Base-by-base conservation (phyloP, 35 echinoderm and acorn worm species). In the Heliocidaris erythrogramma region DNA sequence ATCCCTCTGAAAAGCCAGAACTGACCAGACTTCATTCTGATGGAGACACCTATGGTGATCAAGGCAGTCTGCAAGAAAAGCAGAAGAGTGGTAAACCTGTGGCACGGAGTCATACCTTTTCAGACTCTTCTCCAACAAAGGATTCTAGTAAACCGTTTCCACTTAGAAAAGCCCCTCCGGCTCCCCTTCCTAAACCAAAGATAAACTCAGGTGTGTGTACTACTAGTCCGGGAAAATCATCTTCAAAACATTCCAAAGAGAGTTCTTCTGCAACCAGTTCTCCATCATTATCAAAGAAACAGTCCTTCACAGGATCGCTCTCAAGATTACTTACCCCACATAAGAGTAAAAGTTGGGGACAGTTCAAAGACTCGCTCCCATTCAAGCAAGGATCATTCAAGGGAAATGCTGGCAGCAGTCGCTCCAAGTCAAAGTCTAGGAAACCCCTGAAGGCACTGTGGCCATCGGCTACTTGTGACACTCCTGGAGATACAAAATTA, bases 141-240 rank as follows among this genome's bases (percentile, higher is more conserved):
- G 88, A 95, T 32, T 56, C 92, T 2, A 59, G 93, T 47, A 94
- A 50, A 9, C 85, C 71, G 59, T 47, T 53, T 32, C 94, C 94
- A 30, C 47, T 42, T 21, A 30, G 96, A 32, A 95, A 95, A 91
- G 96, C 96, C 49, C 96, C 96, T 59, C 96, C 96, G 86, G 95
- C 95, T n/a, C 97, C 96, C 30, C 84, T 94, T 31, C 96, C 97
- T 5, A 97, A 97, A 78, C 97, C 97, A 49, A 96, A 94, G 71
- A 48, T 16, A 48, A 48, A n/a, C 10, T 13, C 87, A 47, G 30
- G 30, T 48, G 47, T 5, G 32, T 89, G 3, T 6, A 7, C 87
- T 32, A 6, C 87, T 89, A 48, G 21, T 78, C n/a, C 65, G 17
- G 65, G 27, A 21, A 78, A n/a, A 78, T 78, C 87, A 31, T 47